These are phyloP conservation scores for Sarcophaga caerulescens DNA, from an alignment of 2,888 invertebrate species.

Conservation along the genomic window DNA sequence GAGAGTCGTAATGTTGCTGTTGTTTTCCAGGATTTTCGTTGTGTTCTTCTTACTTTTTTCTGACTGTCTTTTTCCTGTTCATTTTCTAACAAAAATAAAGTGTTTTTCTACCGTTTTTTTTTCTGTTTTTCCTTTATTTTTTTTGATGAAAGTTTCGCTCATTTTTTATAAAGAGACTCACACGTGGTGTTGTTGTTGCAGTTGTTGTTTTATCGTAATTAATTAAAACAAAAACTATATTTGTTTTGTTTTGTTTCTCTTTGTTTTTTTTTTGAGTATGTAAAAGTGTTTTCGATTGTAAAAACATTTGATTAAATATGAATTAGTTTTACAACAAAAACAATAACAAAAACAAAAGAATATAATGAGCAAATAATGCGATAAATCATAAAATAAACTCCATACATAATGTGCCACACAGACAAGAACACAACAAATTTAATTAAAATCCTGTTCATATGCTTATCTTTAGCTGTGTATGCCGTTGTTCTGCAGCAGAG, in stretches of 20 bases:
- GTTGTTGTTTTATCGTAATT: constrained; percentile 18
- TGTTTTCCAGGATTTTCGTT: constrained; percentile 1
- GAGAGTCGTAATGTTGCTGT: not conserved
- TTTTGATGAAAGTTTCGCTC: constrained; percentile 52
- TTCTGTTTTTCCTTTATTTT: constrained; percentile 11
- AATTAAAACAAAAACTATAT: constrained; percentile 26
- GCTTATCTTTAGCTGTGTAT: not conserved
- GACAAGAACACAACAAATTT: not conserved
- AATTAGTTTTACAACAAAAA: constrained; percentile 24
- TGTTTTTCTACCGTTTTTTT: not conserved
- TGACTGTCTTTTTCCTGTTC: constrained; percentile 9
- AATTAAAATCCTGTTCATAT: constrained; percentile 36
- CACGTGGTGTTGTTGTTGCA: no score
- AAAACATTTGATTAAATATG: constrained; percentile 38
- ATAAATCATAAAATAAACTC: no score
- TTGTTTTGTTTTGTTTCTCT: no score
- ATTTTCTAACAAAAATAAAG: not conserved
- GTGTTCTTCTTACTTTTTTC: constrained; percentile 32
- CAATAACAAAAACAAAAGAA: constrained; percentile 15
- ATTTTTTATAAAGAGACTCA: not conserved
- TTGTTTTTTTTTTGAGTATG: constrained; percentile 21
- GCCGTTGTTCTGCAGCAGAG: no score
- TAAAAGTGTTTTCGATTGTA: constrained; percentile 19
- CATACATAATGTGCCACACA: no score
- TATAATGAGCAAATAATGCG: not conserved